Evolutionary conservation across 1,140 invertebrate species (phyloP).

Genomic region (Drosophila nannoptera): DNA sequence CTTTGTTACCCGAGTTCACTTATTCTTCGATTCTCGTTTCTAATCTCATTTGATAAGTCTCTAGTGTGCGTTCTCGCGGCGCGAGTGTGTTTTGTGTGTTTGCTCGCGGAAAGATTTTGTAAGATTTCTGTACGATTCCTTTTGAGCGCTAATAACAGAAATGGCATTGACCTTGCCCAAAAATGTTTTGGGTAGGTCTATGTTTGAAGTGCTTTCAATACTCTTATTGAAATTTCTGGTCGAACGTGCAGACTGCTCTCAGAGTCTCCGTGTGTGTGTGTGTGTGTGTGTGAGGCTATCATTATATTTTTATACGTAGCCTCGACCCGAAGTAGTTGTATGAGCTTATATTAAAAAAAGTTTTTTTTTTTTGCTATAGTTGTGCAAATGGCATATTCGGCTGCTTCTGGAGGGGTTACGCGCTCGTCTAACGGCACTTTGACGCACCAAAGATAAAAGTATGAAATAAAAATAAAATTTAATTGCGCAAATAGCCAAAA

Average conservation of each 20-base stretch:
- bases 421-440: constrained; percentile 57
- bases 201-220: constrained; percentile 8
- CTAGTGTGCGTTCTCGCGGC: constrained; percentile 20
- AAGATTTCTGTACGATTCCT: constrained; percentile 9
- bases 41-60: constrained; percentile 23
- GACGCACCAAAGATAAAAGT: constrained; percentile 12
- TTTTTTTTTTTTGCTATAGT: constrained; percentile 4
- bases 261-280: not conserved
- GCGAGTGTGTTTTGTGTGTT: not conserved
- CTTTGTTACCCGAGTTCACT: constrained; percentile 44
- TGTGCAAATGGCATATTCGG: constrained; percentile 42
- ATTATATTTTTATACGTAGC: constrained; percentile 27
- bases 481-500: constrained; percentile 51
- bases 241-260: too few relatives aligned
- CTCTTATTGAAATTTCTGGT: constrained; percentile 7
- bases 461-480: constrained; percentile 33
- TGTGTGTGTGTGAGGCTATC: not conserved
- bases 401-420: constrained; percentile 33
- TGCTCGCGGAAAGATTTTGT: constrained; percentile 14
- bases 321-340: not conserved
- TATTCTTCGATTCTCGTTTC: not conserved
- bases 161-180: constrained; percentile 35
- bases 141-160: constrained; percentile 12
- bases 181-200: constrained; percentile 44
- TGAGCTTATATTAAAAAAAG: constrained; percentile 3